Base-by-base conservation (phyloP, 2,888 invertebrate species). In the Lobophora halterata region DNA sequence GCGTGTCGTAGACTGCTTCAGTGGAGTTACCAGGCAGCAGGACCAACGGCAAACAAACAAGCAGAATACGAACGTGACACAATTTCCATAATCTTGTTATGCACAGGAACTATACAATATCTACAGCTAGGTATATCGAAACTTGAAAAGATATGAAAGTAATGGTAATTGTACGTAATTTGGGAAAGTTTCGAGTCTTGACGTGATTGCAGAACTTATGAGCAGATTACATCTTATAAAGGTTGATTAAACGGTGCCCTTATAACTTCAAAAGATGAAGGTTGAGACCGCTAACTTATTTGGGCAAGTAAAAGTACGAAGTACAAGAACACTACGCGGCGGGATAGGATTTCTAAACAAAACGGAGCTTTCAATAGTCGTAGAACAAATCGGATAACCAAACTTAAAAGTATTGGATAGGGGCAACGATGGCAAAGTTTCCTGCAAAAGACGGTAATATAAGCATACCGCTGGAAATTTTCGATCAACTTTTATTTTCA, bases 1-100 rank as follows among this genome's bases (percentile, higher is more conserved):
- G n/a, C 14, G 46, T 35, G 19, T 24, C 11, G 25, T 11, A n/a
- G n/a, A 21, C 21, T 46, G 43, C 44, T 46, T 37, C 44, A 35
- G 48, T 42, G 37, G 35, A 48, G 47, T 51, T 55, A n/a, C n/a
- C n/a, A n/a, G n/a, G n/a, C n/a, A n/a, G 52, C 49, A 47, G 44
- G 23, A 24, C 46, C 49, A 48, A 40, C 55, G 41, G 42, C 40
- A 40, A 48, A 52, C 40, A 40, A 48, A 52, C 52, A 52, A 46
- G 55, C 53, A 54, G 58, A 56, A 53, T 52, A 48, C 45, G 46
- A 53, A 63, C 65, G 69, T 67, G 69, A 62, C 56, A 52, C 52
- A 44, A 63, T 67, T 66, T 66, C 57, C 64, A 68, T 67, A 35
- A 63, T 60, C 57, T 54, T 55, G 55, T 56, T 58, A 56, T n/a